Evolutionary conservation across 2,888 invertebrate genomes (phyloP), one percentile per base, ranked within the genome.

Genomic region (Leptopterna dolabrata): DNA sequence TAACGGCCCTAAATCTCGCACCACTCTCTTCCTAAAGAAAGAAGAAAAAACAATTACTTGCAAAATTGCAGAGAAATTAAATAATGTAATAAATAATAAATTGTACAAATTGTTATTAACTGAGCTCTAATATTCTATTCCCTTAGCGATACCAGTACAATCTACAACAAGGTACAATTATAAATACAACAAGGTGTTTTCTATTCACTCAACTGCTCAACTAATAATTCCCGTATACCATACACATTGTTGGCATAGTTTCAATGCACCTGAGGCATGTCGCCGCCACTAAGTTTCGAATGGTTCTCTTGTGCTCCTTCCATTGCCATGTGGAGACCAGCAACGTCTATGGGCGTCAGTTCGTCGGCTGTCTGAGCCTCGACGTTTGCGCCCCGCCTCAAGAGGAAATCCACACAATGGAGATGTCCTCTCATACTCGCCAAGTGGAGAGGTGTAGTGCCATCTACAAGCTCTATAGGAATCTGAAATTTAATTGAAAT

Each of bases 401-500:
- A 90, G 0, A 95, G 92, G 0, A 93, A 91, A 0, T 92, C 90
- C 0, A 93, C 93, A 90, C 93, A 93, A 76, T 93, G 92, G 0
- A 91, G 90, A 41, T 93, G 91, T 0, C 93, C 93, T 87, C 93
- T 92, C 1, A 93, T 92, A 27, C 93, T 92, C 0, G 94, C 94
- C 13, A 94, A 93, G 90, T 95, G 95, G 0, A 95, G 92, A 0
- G 95, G 93, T 0, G 94, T 94, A 92, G 94, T 94, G 0, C 94
- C 94, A 0, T 92, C 91, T 24, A 55, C 76, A 0, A 87, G 70
- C 6, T 73, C 73, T 11, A 80, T 36, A 14, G 84, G 78, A 43
- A 78, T 71, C 84, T 76, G 47, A 43, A 76, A 30, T 76, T 4
- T 2, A 47, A 47, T 7, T 47, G 6, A 47, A 47, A 36, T n/a